phyloP scores from a whole-genome alignment of 2,113 vertebrate species.

The Cyprinodon brontotheroides region DNA sequence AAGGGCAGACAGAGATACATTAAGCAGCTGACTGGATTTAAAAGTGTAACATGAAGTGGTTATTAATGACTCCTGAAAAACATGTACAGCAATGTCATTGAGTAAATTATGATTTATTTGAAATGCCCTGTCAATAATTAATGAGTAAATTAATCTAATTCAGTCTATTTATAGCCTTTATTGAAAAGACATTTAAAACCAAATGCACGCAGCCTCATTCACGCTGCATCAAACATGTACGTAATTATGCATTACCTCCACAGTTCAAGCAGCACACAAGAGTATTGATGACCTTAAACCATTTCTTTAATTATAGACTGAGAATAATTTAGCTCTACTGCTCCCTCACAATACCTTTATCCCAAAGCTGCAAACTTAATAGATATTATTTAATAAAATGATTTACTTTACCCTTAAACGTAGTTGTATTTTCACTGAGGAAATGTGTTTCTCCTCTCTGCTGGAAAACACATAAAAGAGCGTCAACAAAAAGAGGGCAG shows the following conservation, averaged over 20 bases:
- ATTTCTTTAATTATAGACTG: constrained; percentile 6
- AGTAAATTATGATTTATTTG: not conserved
- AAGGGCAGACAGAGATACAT: too few species aligned
- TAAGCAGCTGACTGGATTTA: not conserved
- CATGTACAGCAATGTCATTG: not conserved
- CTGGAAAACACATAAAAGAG: not conserved
- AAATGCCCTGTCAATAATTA: constrained; percentile 1
- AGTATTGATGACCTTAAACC: constrained; percentile 8
- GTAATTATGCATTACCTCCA: not conserved
- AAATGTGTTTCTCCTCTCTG: not conserved
- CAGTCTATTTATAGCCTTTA: not conserved
- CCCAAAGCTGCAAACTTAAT: constrained; percentile 23
- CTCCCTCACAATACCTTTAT: constrained; percentile 2
- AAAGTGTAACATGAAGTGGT: not conserved
- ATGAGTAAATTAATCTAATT: not conserved
- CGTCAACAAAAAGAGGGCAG: too few species aligned
- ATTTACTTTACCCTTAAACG: constrained; percentile 1
- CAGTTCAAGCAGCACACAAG: not conserved
- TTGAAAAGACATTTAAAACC: not conserved
- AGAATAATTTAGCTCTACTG: not conserved
- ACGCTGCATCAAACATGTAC: not conserved
- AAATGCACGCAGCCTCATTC: not conserved
- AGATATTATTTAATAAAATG: constrained; percentile 13
- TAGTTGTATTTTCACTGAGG: not conserved
- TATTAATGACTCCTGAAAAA: not conserved